Base-by-base conservation (phyloP, 1,140 invertebrate species). In the Philotrypesis tridentata region DNA sequence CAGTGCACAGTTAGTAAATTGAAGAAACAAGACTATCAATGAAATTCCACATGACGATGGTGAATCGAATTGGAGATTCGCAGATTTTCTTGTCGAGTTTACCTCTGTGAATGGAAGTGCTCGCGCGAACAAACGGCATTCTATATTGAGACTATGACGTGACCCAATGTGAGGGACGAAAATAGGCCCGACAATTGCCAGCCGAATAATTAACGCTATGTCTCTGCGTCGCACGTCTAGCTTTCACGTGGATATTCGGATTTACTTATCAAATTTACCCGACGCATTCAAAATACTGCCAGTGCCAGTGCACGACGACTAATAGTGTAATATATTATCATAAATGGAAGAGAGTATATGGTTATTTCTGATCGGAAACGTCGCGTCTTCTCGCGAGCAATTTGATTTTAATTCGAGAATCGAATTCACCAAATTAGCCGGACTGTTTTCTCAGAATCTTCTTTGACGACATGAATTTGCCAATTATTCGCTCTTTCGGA, bases 341-440 rank as follows among this genome's bases (percentile, higher is more conserved):
- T n/a, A 43, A 65, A 60, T 43, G 43, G 29, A 9, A 48, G 12
- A 71, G 33, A 25, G 27, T 0, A 17, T 33, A 23, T 63, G 12
- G 43, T 60, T 70, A 70, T 82, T 71, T 55, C 25, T 37, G 23
- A 81, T 60, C 73, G 73, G 73, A 82, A 71, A 40, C 61, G 31
- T 21, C 74, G 76, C 0, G 21, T 61, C 48, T 60, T 81, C 27
- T 43, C 29, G 1, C 21, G 27, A 11, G 23, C 68, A 63, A 72
- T 72, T 37, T 29, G 61, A 55, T 55, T 55, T 55, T 2, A 17
- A 61, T 61, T 25, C n/a, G n/a, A n/a, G 48, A 48, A 48, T n/a
- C 21, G 14, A 17, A 55, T n/a, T 55, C 48, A 17, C 48, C 1
- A 67, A 37, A 55, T 67, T 70, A 33, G 71, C 25, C 14, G 21